Conservation (phyloP, 2,797 vertebrate genomes). For the Gambelia wislizenii region DNA sequence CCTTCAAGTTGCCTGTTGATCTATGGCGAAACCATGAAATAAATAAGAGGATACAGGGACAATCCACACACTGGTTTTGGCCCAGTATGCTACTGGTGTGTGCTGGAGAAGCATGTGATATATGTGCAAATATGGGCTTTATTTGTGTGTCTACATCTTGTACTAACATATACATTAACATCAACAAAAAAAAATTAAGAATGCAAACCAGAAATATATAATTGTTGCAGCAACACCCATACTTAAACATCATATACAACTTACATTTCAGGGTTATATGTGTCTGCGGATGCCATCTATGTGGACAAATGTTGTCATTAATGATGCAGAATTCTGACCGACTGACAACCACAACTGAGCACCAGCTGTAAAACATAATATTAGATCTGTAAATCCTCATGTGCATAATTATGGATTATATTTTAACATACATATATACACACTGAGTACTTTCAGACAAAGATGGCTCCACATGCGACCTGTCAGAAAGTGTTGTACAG, state of each 20-base stretch:
- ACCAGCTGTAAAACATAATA: conserved; percentile 36
- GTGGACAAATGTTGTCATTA: conserved; percentile 17
- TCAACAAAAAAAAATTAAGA: neutral
- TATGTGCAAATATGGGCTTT: neutral
- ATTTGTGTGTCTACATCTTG: neutral
- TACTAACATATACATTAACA: neutral
- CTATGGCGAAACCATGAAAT: no score
- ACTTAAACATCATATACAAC: conserved; percentile 28
- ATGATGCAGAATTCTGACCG: conserved; percentile 44
- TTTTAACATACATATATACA: neutral
- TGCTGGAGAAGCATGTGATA: neutral
- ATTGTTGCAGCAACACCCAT: no score
- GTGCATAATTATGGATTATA: neutral
- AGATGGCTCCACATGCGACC: neutral
- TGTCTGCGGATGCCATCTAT: conserved; percentile 61
- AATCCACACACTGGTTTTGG: neutral
- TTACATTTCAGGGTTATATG: conserved; percentile 56
- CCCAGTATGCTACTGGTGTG: neutral
- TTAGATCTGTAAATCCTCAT: neutral
- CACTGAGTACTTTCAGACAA: neutral
- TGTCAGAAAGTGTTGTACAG: no score
- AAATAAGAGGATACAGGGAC: no score
- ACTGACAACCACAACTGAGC: neutral
- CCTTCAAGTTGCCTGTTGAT: no score
- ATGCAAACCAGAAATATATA: neutral